Evolutionary conservation across 2,113 vertebrate species (phyloP).

Genomic region (Tauraco erythrolophus): DNA sequence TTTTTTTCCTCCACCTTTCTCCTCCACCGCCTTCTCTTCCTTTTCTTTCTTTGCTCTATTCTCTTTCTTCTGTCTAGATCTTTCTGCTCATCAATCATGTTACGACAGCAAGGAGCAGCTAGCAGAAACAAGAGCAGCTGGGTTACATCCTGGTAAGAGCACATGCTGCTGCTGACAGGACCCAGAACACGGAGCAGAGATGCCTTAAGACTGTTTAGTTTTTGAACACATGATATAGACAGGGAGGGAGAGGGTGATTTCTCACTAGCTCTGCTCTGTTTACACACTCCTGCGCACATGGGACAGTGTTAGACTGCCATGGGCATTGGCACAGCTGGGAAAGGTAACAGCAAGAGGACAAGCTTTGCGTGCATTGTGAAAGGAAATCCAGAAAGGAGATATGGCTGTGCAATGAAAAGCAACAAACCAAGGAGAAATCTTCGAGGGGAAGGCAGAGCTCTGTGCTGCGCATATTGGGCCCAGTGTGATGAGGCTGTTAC

Average conservation of each 20-base stretch:
- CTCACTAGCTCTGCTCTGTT: neutral
- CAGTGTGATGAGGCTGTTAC: neutral
- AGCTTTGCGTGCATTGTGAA: neutral
- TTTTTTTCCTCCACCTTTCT: neutral
- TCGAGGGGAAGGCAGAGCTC: neutral
- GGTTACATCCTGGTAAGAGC: neutral
- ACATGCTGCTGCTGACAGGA: neutral
- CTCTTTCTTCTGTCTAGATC: neutral
- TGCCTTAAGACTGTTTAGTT: neutral
- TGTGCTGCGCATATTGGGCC: neutral
- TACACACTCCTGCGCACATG: neutral
- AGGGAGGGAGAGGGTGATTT: neutral
- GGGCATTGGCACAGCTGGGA: neutral
- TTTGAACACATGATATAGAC: neutral
- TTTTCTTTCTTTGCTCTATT: neutral
- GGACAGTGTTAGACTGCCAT: neutral
- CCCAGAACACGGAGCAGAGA: neutral
- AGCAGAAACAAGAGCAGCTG: neutral
- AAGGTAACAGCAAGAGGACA: neutral
- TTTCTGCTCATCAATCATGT: neutral
- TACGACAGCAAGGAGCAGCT: accelerated
- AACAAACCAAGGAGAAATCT: neutral
- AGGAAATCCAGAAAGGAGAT: neutral
- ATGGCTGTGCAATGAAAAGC: neutral
- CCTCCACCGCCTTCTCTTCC: neutral